Conservation (phyloP, 2,797 vertebrate genomes). For the Protosalanx chinensis region DNA sequence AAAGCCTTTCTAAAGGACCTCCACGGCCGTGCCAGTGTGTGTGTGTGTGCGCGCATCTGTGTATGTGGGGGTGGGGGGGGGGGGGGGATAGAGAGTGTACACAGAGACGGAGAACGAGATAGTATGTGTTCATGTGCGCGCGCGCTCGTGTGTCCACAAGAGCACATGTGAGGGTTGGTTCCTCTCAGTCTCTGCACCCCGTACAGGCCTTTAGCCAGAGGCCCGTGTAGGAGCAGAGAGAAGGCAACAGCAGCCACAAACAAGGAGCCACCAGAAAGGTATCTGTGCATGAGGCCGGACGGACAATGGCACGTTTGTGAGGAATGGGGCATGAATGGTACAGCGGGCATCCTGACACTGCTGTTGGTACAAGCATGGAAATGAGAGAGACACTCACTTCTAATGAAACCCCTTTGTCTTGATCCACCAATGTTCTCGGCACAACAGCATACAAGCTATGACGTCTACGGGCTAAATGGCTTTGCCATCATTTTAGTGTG, state of each 20-base stretch:
- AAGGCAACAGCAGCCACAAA: slow-evolving; percentile 24
- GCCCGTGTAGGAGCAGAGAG: not conserved
- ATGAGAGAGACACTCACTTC: slow-evolving; percentile 81
- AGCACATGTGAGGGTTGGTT: not conserved
- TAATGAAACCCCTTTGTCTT: slow-evolving; percentile 87
- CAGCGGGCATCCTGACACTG: slow-evolving; percentile 87
- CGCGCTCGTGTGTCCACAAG: not conserved
- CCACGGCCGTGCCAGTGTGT: slow-evolving; percentile 71
- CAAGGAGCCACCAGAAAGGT: slow-evolving; percentile 68
- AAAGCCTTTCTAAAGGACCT: slow-evolving; percentile 83
- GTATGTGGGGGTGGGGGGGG: slow-evolving; percentile 10
- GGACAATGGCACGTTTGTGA: slow-evolving; percentile 88
- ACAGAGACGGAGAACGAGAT: no score
- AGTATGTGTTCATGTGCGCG: slow-evolving; percentile 26
- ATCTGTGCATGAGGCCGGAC: slow-evolving; percentile 57
- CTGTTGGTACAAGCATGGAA: slow-evolving; percentile 89
- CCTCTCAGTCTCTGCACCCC: not conserved
- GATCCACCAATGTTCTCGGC: slow-evolving; percentile 73
- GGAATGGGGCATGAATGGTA: slow-evolving; percentile 84
- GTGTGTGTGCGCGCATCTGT: slow-evolving; percentile 30
- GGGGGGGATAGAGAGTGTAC: slow-evolving; percentile 25
- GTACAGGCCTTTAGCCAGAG: slow-evolving; percentile 56
- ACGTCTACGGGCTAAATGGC: slow-evolving; percentile 72
- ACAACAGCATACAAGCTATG: slow-evolving; percentile 68
- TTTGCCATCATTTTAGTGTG: slow-evolving; percentile 70